Conservation (phyloP, 2,797 vertebrate species). For the Pyrocephalus nanus region DNA sequence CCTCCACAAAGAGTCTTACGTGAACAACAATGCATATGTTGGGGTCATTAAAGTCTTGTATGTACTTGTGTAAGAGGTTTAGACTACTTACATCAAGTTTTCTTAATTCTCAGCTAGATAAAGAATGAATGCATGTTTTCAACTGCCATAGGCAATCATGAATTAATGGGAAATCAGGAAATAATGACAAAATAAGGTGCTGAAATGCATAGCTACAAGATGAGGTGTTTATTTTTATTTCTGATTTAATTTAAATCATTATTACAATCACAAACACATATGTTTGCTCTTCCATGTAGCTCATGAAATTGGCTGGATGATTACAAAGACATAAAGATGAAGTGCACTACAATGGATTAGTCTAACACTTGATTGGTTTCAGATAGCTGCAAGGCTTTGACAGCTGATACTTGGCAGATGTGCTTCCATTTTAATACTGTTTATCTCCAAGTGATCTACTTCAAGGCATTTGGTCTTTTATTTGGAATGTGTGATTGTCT, state of each 20-base stretch:
- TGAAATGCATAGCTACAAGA: not conserved
- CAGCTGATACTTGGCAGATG: constrained; percentile 61
- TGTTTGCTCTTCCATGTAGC: not conserved
- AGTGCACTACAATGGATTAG: constrained; percentile 44
- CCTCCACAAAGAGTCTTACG: not conserved
- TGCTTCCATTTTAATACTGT: constrained; percentile 57
- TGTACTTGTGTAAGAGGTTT: not conserved
- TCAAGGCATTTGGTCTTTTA: constrained; percentile 47
- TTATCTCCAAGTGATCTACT: constrained; percentile 56
- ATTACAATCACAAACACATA: constrained; percentile 19
- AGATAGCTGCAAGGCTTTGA: constrained; percentile 53
- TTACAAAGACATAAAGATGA: constrained; percentile 46
- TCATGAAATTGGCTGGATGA: constrained; percentile 49
- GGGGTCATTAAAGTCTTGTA: not conserved
- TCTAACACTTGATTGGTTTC: constrained; percentile 60
- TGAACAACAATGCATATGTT: not conserved
- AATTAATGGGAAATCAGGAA: not conserved
- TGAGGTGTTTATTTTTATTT: not conserved
- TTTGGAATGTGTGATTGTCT: not conserved
- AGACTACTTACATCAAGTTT: not conserved
- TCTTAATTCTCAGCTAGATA: not conserved
- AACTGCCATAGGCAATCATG: not conserved
- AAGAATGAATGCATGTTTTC: not conserved
- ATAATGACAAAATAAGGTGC: not conserved
- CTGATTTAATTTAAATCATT: constrained; percentile 20